Percentiles rank a stretch among this genome's conserved stretches.
Evolutionary conservation across 2,113 vertebrate genomes (phyloP).

Genomic region (Okapia johnstoni): DNA sequence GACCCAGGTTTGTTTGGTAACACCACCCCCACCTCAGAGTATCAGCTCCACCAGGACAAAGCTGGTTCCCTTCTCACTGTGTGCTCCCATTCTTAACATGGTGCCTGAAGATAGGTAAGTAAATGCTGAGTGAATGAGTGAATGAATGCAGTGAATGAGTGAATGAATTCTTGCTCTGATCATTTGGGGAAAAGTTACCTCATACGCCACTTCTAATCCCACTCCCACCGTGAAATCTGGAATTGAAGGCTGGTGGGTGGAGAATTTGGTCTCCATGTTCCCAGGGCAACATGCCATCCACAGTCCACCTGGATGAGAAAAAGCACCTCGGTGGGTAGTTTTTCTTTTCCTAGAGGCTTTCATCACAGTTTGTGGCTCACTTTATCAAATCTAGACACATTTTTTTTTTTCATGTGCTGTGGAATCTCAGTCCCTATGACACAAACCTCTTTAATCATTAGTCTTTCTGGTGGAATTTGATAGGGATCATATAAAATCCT

Average conservation of each 20-base stretch:
- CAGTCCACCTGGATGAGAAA: neutral
- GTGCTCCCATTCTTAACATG: neutral
- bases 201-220: neutral
- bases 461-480: conserved; percentile 50
- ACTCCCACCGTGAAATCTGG: neutral
- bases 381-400: conserved; percentile 52
- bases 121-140: neutral
- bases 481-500: conserved; percentile 47
- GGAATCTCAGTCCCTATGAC: conserved; percentile 14
- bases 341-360: neutral
- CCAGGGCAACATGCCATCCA: neutral
- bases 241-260: neutral
- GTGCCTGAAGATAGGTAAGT: neutral
- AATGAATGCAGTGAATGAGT: neutral
- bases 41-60: neutral
- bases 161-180: neutral
- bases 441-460: conserved; percentile 56
- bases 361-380: conserved; percentile 13
- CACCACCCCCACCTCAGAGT: too few relatives aligned
- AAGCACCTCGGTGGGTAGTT: neutral
- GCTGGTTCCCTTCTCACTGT: neutral
- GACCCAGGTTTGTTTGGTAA: neutral
- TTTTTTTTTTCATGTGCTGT: neutral
- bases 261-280: neutral
- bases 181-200: neutral